phyloP scores from a whole-genome alignment of 2,113 vertebrate genomes.

The Ammodramus savannarum region DNA sequence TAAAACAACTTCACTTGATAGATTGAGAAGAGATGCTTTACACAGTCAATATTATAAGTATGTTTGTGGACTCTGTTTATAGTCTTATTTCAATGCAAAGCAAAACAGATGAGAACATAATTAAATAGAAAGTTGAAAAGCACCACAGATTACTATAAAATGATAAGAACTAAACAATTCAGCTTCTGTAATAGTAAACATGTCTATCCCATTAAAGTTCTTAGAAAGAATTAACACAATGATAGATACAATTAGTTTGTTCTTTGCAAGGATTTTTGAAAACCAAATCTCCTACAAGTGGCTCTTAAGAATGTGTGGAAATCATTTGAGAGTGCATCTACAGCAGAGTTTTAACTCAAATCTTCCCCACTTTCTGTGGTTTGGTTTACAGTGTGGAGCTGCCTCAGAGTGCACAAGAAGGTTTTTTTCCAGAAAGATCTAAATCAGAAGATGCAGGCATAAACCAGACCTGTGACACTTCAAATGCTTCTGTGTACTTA shows the following conservation, averaged over 20 bases:
- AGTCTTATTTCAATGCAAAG: not conserved
- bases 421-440: not conserved
- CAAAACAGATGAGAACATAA: slow-evolving; percentile 9
- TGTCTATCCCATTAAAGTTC: not conserved
- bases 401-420: not conserved
- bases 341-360: not conserved
- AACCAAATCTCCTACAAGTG: not conserved
- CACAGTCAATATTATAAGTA: not conserved
- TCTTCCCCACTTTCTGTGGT: not conserved
- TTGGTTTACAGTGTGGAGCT: not conserved
- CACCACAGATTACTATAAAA: not conserved
- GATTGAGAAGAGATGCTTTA: not conserved
- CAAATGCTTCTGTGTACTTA: not conserved
- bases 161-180: not conserved
- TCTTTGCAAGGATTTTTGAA: not conserved
- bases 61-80: not conserved
- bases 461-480: not conserved
- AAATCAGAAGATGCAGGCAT: not conserved
- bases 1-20: not conserved
- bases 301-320: not conserved
- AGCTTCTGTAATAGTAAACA: not conserved
- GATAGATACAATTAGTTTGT: not conserved
- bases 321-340: not conserved
- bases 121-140: slow-evolving; percentile 9
- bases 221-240: slow-evolving; percentile 5